A percentile compares a stretch with the other conserved stretches of the same genome.
These are phyloP conservation scores for Zoanthus solanderi DNA, from an alignment of 92 coral and sea anemone genomes.

Conservation along the genomic window DNA sequence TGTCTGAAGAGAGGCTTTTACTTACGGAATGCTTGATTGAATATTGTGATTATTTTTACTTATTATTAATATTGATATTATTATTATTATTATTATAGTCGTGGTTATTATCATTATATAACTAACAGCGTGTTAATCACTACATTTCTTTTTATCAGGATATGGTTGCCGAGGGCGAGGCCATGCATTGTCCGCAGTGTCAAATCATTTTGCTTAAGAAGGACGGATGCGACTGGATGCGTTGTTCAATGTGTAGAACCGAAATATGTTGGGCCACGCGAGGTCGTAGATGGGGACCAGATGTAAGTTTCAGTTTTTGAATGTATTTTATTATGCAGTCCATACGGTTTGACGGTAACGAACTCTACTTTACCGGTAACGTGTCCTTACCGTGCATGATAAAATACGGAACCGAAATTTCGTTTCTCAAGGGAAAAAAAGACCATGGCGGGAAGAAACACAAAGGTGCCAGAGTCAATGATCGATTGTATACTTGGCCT, in stretches of 20 bases:
- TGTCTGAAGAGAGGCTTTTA: too few relatives aligned
- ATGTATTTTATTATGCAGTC: not conserved
- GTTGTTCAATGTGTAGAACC: constrained; percentile 93
- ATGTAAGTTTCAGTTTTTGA: constrained; percentile 63
- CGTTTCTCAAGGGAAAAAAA: too few relatives aligned
- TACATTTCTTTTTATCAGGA: constrained; percentile 57
- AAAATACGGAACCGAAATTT: too few relatives aligned
- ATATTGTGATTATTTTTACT: not conserved
- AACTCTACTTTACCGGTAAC: too few relatives aligned
- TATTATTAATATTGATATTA: not conserved
- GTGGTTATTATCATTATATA: too few relatives aligned
- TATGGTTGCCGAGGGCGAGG: constrained; percentile 91
- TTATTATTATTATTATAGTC: not conserved
- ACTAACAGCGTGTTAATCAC: not conserved
- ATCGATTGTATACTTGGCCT: too few relatives aligned
- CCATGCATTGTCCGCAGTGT: constrained; percentile 94
- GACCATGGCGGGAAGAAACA: too few relatives aligned
- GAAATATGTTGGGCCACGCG: constrained; percentile 99
- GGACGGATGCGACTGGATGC: constrained; percentile 99
- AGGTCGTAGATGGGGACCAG: constrained; percentile 99
- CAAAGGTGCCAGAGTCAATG: too few relatives aligned
- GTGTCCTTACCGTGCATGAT: too few relatives aligned
- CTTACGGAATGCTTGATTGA: too few relatives aligned
- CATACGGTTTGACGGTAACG: too few relatives aligned
- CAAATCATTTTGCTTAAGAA: constrained; percentile 87